A percentile compares a stretch with the other conserved stretches of the same genome.
Evolutionary conservation across 2,888 invertebrate species (phyloP).

Genomic region (Frankliniella fusca): DNA sequence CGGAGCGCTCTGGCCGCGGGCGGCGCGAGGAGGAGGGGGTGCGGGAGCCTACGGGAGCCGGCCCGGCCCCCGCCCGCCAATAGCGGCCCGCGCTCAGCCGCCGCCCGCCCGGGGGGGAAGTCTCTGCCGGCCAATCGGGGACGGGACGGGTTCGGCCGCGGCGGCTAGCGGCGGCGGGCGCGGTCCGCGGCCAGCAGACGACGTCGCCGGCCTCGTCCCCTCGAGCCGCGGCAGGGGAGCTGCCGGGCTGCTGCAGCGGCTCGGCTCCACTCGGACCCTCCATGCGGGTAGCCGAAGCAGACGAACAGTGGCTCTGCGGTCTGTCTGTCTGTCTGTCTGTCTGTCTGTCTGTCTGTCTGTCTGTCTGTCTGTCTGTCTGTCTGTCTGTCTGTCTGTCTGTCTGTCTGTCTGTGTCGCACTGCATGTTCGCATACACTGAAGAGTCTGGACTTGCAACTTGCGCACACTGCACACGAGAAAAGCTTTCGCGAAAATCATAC

Average conservation of each 20-base stretch:
- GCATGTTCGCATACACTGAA: too few species aligned
- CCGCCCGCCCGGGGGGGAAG: background rate
- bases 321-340: background rate
- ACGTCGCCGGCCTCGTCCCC: background rate
- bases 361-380: too few species aligned
- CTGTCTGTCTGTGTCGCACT: too few species aligned
- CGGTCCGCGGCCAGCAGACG: background rate
- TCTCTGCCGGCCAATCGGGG: background rate
- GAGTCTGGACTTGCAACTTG: too few species aligned
- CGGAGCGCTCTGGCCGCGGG: slow-evolving; percentile 6
- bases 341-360: background rate
- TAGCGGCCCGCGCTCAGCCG: background rate
- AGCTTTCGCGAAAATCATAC: too few species aligned
- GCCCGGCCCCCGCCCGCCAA: background rate
- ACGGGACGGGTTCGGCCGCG: background rate
- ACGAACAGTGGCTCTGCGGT: background rate
- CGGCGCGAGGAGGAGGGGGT: background rate
- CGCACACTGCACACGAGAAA: too few species aligned
- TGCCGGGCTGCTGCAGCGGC: background rate
- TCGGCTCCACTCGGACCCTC: background rate
- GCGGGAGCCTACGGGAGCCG: background rate
- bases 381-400: background rate
- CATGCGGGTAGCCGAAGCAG: background rate
- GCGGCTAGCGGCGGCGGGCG: background rate
- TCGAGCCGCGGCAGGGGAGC: background rate